phyloP scores from a whole-genome alignment of 2,888 invertebrate species.

The Mesodorylaimus sp. region DNA sequence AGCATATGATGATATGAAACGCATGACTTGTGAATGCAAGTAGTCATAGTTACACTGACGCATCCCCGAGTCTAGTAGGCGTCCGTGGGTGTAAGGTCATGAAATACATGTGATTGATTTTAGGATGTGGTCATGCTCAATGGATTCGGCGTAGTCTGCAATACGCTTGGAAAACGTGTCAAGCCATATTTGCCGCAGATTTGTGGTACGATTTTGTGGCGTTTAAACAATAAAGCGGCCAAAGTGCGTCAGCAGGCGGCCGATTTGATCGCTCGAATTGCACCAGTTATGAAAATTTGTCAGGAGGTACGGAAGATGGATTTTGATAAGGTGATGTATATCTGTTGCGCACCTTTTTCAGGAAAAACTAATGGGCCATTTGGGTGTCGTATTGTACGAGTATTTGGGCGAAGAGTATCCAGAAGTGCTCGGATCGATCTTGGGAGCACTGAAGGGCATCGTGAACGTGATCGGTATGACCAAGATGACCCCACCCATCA shows the following conservation, averaged over 20 bases:
- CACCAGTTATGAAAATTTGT: constrained; percentile 98
- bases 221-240: constrained; percentile 96
- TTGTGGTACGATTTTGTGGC: constrained; percentile 97
- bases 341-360: constrained; percentile 27
- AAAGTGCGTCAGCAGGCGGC: constrained; percentile 97
- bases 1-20: too few species aligned
- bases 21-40: too few species aligned
- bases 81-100: neutral
- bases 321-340: constrained; percentile 3
- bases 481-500: constrained; percentile 99
- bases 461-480: constrained; percentile 99
- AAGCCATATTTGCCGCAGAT: constrained; percentile 98
- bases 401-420: constrained; percentile 99
- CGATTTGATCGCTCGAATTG: constrained; percentile 85
- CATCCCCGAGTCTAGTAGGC: too few species aligned
- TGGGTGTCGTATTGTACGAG: constrained; percentile 94
- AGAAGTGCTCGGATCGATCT: constrained; percentile 88
- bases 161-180: constrained; percentile 84
- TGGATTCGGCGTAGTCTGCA: constrained; percentile 96
- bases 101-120: constrained; percentile 15
- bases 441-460: constrained; percentile 95
- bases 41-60: too few species aligned
- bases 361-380: constrained; percentile 98
- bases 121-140: constrained; percentile 97
- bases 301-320: constrained; percentile 50